phyloP scores from a whole-genome alignment of 2,888 invertebrate species.

The Drosophila acutilabella region DNA sequence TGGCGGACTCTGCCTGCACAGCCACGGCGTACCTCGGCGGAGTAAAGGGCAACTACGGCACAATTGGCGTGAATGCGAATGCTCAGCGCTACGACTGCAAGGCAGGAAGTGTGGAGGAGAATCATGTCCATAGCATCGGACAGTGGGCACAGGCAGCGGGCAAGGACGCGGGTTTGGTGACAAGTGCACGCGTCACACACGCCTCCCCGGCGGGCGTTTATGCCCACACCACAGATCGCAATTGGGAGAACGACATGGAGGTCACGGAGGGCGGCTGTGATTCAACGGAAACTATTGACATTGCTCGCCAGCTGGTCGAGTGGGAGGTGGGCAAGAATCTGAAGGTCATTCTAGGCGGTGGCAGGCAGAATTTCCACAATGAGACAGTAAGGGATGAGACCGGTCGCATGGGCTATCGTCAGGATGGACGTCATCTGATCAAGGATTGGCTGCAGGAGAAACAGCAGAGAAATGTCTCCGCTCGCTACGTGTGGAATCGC shows the following conservation, averaged over 20 bases:
- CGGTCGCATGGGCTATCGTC: conserved; percentile 86
- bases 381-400: conserved; percentile 85
- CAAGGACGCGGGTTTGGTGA: conserved; percentile 89
- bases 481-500: conserved; percentile 84
- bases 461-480: conserved; percentile 57
- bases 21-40: conserved; percentile 93
- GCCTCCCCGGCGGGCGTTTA: conserved; percentile 91
- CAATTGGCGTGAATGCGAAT: conserved; percentile 90
- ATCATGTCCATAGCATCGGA: conserved; percentile 89
- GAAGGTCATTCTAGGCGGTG: conserved; percentile 87
- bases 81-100: conserved; percentile 88
- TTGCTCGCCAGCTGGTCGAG: conserved; percentile 90
- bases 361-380: conserved; percentile 79
- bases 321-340: conserved; percentile 89
- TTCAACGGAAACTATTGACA: conserved; percentile 88
- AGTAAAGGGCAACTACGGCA: conserved; percentile 91
- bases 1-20: conserved; percentile 93
- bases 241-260: conserved; percentile 90
- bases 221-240: conserved; percentile 89
- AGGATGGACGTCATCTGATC: conserved; percentile 89
- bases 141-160: conserved; percentile 90
- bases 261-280: conserved; percentile 85
- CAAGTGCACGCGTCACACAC: conserved; percentile 92
- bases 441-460: conserved; percentile 87
- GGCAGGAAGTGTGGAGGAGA: conserved; percentile 86